Evolutionary conservation across 2,888 invertebrate genomes (phyloP).

Genomic region (Drosophila rellima): DNA sequence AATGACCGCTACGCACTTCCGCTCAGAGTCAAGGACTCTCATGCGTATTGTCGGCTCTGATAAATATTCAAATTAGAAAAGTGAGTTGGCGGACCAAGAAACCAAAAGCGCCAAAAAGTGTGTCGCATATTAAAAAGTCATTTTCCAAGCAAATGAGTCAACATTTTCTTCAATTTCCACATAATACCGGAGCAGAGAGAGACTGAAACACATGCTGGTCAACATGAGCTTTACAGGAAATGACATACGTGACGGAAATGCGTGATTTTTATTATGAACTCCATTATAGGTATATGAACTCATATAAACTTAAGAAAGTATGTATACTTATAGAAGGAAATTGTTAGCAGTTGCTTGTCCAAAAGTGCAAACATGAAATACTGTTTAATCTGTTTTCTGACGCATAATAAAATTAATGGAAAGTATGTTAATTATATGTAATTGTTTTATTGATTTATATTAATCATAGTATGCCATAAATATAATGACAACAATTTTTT

Average conservation of each 20-base stretch:
- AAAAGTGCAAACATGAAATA: conserved; percentile 43
- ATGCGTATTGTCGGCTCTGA: conserved; percentile 57
- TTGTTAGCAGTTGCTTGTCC: neutral
- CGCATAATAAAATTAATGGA: conserved; percentile 43
- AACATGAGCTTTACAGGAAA: conserved; percentile 79
- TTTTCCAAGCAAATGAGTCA: conserved; percentile 80
- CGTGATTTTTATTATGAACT: conserved; percentile 77
- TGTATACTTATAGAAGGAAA: neutral
- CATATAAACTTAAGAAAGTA: neutral
- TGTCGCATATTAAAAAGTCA: conserved; percentile 84
- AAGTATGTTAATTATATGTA: conserved; percentile 30
- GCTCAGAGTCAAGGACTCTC: conserved; percentile 58
- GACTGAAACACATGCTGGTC: conserved; percentile 69
- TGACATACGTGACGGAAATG: conserved; percentile 83
- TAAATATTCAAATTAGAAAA: conserved; percentile 71
- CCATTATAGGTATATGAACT: conserved; percentile 28
- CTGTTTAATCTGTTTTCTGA: conserved; percentile 17
- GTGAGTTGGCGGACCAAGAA: too few relatives aligned
- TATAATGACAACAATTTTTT: neutral
- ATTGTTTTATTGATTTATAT: neutral
- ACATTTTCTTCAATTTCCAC: conserved; percentile 53
- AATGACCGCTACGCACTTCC: conserved; percentile 80
- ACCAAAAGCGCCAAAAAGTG: conserved; percentile 52
- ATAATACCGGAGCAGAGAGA: neutral
- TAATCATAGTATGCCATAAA: neutral